phyloP scores from a whole-genome alignment of 2,888 invertebrate species.

The Byasa hedistus region DNA sequence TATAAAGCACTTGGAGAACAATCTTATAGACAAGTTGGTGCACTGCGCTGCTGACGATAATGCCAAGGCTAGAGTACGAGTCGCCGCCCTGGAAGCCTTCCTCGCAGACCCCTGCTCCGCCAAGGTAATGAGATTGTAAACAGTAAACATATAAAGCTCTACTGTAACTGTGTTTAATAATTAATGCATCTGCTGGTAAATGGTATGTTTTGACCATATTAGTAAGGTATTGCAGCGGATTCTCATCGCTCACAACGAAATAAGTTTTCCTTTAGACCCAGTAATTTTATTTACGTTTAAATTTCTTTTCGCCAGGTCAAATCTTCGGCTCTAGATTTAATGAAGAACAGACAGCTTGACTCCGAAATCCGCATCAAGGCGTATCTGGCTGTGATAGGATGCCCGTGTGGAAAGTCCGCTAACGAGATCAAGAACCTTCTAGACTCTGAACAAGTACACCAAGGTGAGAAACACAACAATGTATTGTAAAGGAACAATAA shows the following conservation, averaged over 20 bases:
- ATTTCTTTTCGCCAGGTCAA: slow-evolving; percentile 50
- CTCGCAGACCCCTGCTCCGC: slow-evolving; percentile 83
- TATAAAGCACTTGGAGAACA: slow-evolving; percentile 83
- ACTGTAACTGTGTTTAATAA: too few relatives aligned
- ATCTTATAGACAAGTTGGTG: slow-evolving; percentile 80
- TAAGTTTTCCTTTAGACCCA: too few relatives aligned
- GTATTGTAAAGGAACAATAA: too few relatives aligned
- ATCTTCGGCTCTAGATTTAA: slow-evolving; percentile 79
- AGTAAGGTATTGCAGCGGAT: too few relatives aligned
- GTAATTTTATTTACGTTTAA: too few relatives aligned
- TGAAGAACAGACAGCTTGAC: slow-evolving; percentile 88
- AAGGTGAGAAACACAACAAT: slow-evolving; percentile 65
- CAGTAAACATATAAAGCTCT: too few relatives aligned
- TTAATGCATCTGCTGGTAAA: too few relatives aligned
- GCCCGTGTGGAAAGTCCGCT: slow-evolving; percentile 86
- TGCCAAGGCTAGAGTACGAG: slow-evolving; percentile 83
- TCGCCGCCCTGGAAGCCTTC: slow-evolving; percentile 89
- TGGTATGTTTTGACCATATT: too few relatives aligned
- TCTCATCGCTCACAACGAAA: too few relatives aligned
- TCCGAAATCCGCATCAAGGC: slow-evolving; percentile 93
- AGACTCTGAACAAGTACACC: slow-evolving; percentile 87
- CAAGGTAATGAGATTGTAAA: slow-evolving; percentile 53
- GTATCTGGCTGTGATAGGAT: slow-evolving; percentile 87
- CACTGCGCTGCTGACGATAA: slow-evolving; percentile 82
- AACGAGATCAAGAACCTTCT: slow-evolving; percentile 85